Percentiles rank a stretch among this genome's conserved stretches.
These are phyloP conservation scores for Lagenorhynchus albirostris DNA, from an alignment of 2,113 vertebrate genomes.

Conservation along the genomic window DNA sequence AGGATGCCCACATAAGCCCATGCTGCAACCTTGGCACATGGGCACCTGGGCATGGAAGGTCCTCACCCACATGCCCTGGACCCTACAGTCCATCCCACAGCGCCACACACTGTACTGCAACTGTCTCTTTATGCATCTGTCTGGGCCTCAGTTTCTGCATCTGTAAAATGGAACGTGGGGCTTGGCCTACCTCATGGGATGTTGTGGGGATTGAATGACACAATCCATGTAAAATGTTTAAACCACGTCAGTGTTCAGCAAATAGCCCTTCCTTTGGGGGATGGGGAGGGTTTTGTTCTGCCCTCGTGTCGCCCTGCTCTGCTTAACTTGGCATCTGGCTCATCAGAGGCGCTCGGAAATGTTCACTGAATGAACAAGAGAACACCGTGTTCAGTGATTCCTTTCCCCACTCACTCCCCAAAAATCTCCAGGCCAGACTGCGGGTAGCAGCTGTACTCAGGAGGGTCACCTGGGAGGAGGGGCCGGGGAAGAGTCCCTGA, in stretches of 20 bases:
- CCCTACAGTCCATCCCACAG: not conserved
- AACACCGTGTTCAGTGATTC: not conserved
- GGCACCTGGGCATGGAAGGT: not conserved
- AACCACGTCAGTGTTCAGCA: fast-evolving
- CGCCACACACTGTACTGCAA: fast-evolving
- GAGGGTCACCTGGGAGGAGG: not conserved
- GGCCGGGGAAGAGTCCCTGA: too few species aligned
- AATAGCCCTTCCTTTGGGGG: not conserved
- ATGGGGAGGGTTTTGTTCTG: not conserved
- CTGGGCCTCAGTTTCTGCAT: not conserved
- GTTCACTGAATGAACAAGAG: not conserved
- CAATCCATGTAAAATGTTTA: fast-evolving
- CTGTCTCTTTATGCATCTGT: not conserved
- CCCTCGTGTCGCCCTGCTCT: fast-evolving
- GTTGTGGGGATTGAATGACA: not conserved
- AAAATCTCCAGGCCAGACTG: not conserved
- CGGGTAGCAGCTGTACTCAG: not conserved
- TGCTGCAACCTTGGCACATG: fast-evolving
- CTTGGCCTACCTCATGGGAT: not conserved
- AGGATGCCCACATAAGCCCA: fast-evolving
- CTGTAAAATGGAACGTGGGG: fast-evolving
- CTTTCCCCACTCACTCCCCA: not conserved
- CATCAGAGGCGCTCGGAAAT: not conserved
- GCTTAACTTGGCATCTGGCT: not conserved
- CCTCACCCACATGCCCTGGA: fast-evolving